Evolutionary conservation across 2,797 vertebrate genomes (phyloP).

Genomic region (Onychomys leucogaster): DNA sequence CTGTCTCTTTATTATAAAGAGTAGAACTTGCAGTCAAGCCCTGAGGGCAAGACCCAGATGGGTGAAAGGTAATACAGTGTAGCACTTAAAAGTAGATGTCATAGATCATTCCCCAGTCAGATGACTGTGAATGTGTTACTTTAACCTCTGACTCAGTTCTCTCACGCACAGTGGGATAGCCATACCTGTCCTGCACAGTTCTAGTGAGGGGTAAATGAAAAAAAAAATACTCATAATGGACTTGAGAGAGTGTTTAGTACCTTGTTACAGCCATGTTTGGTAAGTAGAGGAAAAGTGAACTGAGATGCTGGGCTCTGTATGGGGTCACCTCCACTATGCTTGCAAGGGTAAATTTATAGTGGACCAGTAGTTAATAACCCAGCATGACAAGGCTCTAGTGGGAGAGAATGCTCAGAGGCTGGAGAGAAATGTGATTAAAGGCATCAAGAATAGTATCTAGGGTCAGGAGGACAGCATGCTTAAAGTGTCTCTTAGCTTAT

Average conservation of each 20-base stretch:
- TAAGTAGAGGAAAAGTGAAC: constrained; percentile 8
- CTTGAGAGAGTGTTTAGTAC: neutral
- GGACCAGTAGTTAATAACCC: neutral
- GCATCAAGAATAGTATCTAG: neutral
- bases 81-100: neutral
- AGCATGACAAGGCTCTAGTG: neutral
- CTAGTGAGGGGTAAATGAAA: neutral
- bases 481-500: neutral
- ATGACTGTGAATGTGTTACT: neutral
- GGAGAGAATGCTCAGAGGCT: neutral
- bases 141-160: neutral
- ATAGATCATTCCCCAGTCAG: neutral
- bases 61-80: neutral
- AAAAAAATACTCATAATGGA: neutral
- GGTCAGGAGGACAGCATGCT: neutral
- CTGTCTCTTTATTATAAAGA: neutral
- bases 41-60: neutral
- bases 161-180: neutral
- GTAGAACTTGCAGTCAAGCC: neutral
- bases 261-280: neutral
- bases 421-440: neutral
- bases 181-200: neutral
- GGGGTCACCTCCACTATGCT: neutral
- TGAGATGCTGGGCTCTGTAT: neutral
- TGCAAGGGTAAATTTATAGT: neutral